Evolutionary conservation across 2,797 vertebrate genomes (phyloP).

Genomic region (Gephyroberyx darwinii): DNA sequence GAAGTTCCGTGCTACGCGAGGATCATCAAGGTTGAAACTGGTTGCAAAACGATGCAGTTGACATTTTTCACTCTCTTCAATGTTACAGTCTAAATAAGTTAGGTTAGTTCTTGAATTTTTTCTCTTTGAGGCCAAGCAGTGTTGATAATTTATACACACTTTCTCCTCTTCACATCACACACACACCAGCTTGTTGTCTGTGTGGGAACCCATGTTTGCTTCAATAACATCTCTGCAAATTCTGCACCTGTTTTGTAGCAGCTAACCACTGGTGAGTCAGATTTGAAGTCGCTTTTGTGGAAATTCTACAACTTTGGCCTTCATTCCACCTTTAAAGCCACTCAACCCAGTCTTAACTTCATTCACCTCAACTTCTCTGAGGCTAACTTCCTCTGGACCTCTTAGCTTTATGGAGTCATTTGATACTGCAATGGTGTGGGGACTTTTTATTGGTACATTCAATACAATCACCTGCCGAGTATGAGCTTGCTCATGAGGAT

Average conservation of each 20-base stretch:
- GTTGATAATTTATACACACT: background rate
- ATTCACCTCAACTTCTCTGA: background rate
- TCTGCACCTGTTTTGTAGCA: slow-evolving; percentile 16
- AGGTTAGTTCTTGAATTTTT: background rate
- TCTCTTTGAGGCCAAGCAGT: background rate
- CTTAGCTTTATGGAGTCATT: slow-evolving; percentile 48
- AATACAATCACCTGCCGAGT: slow-evolving; percentile 1
- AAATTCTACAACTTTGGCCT: slow-evolving; percentile 8
- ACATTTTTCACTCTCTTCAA: background rate
- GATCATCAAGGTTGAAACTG: background rate
- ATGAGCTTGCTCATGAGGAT: slow-evolving; percentile 1
- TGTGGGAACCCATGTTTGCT: slow-evolving; percentile 20
- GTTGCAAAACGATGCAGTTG: background rate
- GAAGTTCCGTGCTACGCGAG: background rate
- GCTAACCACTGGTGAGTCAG: slow-evolving; percentile 3
- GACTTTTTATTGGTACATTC: slow-evolving; percentile 24
- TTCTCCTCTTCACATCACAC: background rate
- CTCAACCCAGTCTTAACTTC: background rate
- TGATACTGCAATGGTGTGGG: slow-evolving; percentile 40
- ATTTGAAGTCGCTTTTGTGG: slow-evolving; percentile 2
- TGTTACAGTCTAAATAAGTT: background rate
- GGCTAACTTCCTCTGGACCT: slow-evolving; percentile 13
- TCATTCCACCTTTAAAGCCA: background rate
- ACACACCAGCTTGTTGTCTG: slow-evolving; percentile 8
- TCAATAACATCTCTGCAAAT: background rate